Conservation (phyloP, 2,797 vertebrate genomes). For the Aeoliscus strigatus region DNA sequence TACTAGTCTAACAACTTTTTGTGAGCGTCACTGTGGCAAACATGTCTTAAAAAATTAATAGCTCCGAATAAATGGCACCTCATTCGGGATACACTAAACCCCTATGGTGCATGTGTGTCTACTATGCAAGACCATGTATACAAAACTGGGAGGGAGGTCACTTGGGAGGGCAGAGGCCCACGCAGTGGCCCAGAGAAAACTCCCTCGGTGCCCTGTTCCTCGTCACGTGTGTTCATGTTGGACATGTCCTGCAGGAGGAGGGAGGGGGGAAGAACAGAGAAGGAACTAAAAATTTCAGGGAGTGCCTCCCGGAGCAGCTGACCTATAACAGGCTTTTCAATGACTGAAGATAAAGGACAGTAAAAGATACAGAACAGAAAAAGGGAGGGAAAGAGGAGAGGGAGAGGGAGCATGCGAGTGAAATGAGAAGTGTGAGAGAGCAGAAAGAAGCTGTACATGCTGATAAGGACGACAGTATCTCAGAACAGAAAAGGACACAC, state of each 20-base stretch:
- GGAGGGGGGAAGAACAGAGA: not conserved
- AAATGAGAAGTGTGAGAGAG: conserved; percentile 22
- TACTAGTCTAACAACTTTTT: too few relatives aligned
- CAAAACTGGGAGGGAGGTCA: conserved; percentile 60
- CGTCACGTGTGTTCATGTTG: conserved; percentile 34
- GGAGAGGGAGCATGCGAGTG: too few relatives aligned
- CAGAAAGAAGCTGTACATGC: conserved; percentile 11
- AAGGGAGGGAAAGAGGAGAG: too few relatives aligned
- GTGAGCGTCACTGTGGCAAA: too few relatives aligned
- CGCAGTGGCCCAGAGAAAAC: conserved; percentile 33
- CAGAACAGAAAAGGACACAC: conserved; percentile 39
- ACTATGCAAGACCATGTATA: conserved; percentile 29
- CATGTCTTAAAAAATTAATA: too few relatives aligned
- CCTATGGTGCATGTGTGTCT: conserved; percentile 15
- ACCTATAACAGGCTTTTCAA: conserved; percentile 22
- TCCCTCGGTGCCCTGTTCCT: conserved; percentile 45
- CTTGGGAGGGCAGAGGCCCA: conserved; percentile 36
- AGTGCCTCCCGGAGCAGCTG: conserved; percentile 32
- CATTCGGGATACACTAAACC: too few relatives aligned
- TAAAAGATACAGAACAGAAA: conserved; percentile 7
- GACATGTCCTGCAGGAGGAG: conserved; percentile 7
- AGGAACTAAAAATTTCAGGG: not conserved
- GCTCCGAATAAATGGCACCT: too few relatives aligned
- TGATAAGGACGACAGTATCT: conserved; percentile 47
- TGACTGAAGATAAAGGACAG: conserved; percentile 31